A percentile compares a stretch with the other conserved stretches of the same genome.
Evolutionary conservation across 2,888 invertebrate genomes (phyloP).

Genomic region (Mythimna pallens): DNA sequence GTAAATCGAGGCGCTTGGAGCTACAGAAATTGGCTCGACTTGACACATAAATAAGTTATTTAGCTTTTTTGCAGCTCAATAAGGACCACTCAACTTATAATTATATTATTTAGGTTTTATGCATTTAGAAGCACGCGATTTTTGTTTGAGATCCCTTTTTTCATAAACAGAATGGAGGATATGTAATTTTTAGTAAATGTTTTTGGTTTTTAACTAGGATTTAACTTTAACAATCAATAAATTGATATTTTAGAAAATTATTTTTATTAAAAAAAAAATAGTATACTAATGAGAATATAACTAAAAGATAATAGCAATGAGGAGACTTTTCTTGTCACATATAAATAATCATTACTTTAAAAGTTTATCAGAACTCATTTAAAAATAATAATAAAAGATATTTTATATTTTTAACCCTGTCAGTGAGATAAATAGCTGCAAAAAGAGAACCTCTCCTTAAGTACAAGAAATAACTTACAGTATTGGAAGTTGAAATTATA

Average conservation of each 20-base stretch:
- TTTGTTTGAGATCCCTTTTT: constrained; percentile 1
- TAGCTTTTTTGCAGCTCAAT: constrained; percentile 34
- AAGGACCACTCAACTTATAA: constrained; percentile 43
- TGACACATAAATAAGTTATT: constrained; percentile 65
- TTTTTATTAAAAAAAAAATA: not conserved
- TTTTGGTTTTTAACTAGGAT: not conserved
- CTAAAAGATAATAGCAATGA: not conserved
- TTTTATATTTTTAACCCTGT: constrained; percentile 35
- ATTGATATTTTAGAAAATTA: not conserved
- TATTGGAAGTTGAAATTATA: constrained; percentile 67
- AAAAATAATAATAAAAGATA: constrained; percentile 25
- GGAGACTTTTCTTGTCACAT: not conserved
- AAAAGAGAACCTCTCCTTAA: constrained; percentile 56
- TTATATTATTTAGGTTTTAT: constrained; percentile 46
- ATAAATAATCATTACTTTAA: not conserved
- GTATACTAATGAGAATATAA: not conserved
- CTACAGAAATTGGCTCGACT: constrained; percentile 56
- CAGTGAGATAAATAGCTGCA: constrained; percentile 35
- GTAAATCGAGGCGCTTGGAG: constrained; percentile 72
- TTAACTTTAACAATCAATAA: not conserved
- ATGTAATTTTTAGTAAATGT: too few relatives aligned
- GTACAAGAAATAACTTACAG: constrained; percentile 65
- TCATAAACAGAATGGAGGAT: not conserved
- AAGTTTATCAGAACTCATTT: constrained; percentile 10
- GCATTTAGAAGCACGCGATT: constrained; percentile 17